Conservation (phyloP, 2,888 invertebrate genomes). For the Chaetoderma sp. region DNA sequence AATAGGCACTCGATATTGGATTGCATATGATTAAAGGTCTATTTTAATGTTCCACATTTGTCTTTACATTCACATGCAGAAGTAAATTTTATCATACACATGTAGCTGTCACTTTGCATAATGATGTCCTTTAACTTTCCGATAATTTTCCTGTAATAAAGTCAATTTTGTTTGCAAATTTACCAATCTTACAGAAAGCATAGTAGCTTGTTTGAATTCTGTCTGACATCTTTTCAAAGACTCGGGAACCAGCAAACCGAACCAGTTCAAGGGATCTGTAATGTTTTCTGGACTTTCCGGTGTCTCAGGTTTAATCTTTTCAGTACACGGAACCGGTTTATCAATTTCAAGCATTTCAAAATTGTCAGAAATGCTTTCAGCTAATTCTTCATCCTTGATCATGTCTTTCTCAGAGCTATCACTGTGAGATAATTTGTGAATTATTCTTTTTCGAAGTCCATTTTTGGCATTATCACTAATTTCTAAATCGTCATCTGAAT, state of each 20-base stretch:
- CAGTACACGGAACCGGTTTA: background rate
- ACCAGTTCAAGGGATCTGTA: slow-evolving; percentile 83
- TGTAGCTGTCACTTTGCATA: no score
- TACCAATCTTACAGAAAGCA: slow-evolving; percentile 37
- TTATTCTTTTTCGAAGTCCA: no score
- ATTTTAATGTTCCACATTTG: no score
- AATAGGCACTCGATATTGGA: no score
- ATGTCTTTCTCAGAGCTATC: background rate
- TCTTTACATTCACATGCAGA: no score
- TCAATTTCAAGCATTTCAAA: background rate
- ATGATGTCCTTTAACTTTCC: no score
- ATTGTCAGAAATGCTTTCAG: background rate
- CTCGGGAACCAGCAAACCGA: slow-evolving; percentile 86
- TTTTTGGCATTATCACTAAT: slow-evolving; percentile 3
- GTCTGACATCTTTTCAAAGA: slow-evolving; percentile 81
- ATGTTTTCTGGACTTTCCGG: background rate
- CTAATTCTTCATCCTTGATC: background rate
- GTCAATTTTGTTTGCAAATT: slow-evolving; percentile 16
- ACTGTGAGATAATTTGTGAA: no score
- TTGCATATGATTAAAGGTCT: no score
- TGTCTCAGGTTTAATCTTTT: background rate
- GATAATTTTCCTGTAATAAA: no score
- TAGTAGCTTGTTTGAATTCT: slow-evolving; percentile 76
- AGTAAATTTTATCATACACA: no score
- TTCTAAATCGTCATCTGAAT: slow-evolving; percentile 27